A percentile compares a stretch with the other conserved stretches of the same genome.
Conservation (phyloP, 2,888 invertebrate genomes). For the Melieria picta region DNA sequence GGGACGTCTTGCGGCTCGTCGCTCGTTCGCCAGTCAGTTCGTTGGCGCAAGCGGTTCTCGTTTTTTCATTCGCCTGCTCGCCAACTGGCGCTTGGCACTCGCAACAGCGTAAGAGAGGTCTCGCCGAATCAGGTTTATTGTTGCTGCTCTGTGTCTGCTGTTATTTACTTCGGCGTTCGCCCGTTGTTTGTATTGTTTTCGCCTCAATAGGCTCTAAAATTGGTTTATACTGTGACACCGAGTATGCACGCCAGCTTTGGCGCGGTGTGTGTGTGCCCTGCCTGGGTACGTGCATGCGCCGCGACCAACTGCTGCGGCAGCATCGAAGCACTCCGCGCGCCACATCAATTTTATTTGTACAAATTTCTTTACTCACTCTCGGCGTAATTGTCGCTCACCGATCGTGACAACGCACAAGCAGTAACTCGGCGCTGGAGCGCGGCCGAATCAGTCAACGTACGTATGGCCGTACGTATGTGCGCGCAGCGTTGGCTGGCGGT, state of each 20-base stretch:
- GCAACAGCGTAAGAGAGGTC: conserved; percentile 27
- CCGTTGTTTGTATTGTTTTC: conserved; percentile 24
- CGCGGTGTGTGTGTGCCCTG: background rate
- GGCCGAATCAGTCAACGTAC: no score
- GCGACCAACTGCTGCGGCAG: background rate
- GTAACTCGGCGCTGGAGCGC: no score
- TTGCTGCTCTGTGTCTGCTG: conserved; percentile 15
- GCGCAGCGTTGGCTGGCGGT: no score
- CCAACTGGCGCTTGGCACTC: no score
- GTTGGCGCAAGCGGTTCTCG: conserved; percentile 24
- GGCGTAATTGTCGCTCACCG: no score
- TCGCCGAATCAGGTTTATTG: conserved; percentile 41
- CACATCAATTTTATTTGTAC: no score
- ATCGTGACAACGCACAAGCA: no score
- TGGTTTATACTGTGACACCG: background rate
- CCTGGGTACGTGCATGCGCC: background rate
- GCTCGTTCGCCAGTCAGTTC: conserved; percentile 20
- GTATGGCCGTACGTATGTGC: no score
- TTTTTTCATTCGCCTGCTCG: conserved; percentile 30
- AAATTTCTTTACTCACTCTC: no score
- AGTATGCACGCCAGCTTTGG: background rate
- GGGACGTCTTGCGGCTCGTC: conserved; percentile 41
- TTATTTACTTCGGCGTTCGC: conserved; percentile 11
- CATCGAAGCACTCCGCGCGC: no score
- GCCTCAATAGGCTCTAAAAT: background rate